These are phyloP conservation scores for Penaeus vannamei DNA, from an alignment of 1,140 invertebrate genomes.

Conservation along the genomic window DNA sequence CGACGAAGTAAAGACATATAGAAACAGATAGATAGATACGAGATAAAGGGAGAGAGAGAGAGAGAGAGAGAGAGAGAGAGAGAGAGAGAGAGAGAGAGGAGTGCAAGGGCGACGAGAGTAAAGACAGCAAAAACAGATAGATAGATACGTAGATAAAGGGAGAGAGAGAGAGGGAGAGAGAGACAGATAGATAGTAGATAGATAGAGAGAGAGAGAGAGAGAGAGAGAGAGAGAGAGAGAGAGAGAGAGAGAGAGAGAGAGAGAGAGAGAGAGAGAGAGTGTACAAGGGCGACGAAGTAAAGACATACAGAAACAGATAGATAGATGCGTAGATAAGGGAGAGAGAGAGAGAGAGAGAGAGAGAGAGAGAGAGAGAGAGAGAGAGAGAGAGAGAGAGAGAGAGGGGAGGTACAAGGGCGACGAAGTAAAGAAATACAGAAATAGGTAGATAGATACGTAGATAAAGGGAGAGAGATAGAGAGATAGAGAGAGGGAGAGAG, in stretches of 20 bases:
- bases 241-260: slow-evolving; percentile 11
- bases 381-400: slow-evolving; percentile 11
- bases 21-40: too few species aligned
- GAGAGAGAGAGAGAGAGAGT: slow-evolving; percentile 6
- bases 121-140: too few species aligned
- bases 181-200: background rate
- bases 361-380: slow-evolving; percentile 12
- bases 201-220: slow-evolving; percentile 6
- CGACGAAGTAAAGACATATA: too few species aligned
- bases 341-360: slow-evolving; percentile 11
- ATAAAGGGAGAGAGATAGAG: background rate
- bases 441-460: too few species aligned
- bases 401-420: background rate
- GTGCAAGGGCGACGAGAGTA: background rate
- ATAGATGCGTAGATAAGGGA: background rate
- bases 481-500: background rate
- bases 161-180: too few species aligned
- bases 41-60: background rate
- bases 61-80: background rate
- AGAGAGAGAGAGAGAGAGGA: background rate
- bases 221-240: slow-evolving; percentile 11
- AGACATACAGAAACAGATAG: too few species aligned
- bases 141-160: too few species aligned
- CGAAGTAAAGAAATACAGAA: too few species aligned
- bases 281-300: too few species aligned